These are phyloP conservation scores for Catharus minimus DNA, from an alignment of 2,113 vertebrate species.

Conservation along the genomic window DNA sequence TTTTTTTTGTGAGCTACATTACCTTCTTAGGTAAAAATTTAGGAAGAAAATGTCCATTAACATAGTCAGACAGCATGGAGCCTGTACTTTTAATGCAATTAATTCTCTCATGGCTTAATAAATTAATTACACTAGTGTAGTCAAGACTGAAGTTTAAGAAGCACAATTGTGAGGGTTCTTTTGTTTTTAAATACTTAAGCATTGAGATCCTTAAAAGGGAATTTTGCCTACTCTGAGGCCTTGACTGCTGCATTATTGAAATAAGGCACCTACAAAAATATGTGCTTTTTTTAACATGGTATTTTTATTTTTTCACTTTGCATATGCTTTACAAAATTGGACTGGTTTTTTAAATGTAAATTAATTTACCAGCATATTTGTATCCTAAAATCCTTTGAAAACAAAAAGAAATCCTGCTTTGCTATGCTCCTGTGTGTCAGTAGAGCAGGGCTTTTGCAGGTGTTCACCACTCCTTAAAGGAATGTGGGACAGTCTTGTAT, in stretches of 20 bases:
- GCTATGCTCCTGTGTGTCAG: background rate
- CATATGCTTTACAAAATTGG: background rate
- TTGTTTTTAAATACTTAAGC: background rate
- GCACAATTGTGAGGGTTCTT: background rate
- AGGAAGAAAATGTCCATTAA: background rate
- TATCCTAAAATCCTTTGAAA: background rate
- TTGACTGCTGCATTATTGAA: background rate
- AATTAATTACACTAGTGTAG: background rate
- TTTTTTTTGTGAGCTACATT: background rate
- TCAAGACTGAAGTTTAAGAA: slow-evolving; percentile 11
- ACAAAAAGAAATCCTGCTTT: background rate
- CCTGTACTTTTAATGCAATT: slow-evolving; percentile 44
- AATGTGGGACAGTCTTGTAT: background rate
- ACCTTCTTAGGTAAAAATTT: background rate
- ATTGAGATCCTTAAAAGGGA: background rate
- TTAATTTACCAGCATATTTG: background rate
- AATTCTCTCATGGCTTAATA: slow-evolving; percentile 49
- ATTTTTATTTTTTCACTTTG: background rate
- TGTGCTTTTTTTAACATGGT: background rate
- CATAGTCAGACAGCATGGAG: slow-evolving; percentile 49
- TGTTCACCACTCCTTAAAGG: background rate
- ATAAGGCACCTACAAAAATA: background rate
- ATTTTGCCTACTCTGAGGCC: background rate
- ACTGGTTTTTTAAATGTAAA: background rate
- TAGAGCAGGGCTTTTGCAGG: background rate